Evolutionary conservation across 2,113 vertebrate genomes (phyloP).

Genomic region (Carassius carassius): DNA sequence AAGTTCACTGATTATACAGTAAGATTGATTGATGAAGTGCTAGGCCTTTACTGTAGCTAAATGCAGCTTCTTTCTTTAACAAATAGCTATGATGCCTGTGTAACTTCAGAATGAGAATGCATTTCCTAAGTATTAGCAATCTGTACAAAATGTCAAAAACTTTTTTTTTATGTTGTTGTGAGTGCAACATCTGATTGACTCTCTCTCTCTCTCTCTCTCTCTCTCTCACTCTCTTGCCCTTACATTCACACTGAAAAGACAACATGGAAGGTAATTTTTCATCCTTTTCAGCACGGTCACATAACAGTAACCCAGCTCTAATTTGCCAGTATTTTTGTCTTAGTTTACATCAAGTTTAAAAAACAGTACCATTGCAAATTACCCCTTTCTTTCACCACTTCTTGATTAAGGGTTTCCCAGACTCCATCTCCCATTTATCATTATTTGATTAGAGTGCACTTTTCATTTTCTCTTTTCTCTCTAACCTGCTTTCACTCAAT

Average conservation of each 20-base stretch:
- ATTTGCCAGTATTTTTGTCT: constrained; percentile 19
- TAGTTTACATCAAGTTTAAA: constrained; percentile 23
- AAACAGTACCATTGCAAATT: constrained; percentile 24
- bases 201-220: not conserved
- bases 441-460: constrained; percentile 22
- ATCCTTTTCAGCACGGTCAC: constrained; percentile 10
- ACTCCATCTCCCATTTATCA: constrained; percentile 1
- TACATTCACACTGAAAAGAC: constrained; percentile 39
- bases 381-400: not conserved
- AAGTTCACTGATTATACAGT: constrained; percentile 37
- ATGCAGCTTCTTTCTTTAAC: not conserved
- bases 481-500: not conserved
- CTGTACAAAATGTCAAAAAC: not conserved
- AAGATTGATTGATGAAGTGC: constrained; percentile 38
- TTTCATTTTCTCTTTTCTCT: not conserved
- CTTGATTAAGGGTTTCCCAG: constrained; percentile 2
- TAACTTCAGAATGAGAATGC: not conserved
- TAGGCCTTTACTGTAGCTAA: not conserved
- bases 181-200: not conserved
- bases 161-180: not conserved
- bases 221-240: not conserved
- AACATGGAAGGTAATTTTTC: constrained; percentile 36
- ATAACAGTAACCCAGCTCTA: not conserved
- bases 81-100: not conserved
- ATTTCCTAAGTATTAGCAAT: not conserved